Base-by-base conservation (phyloP, 2,888 invertebrate species). In the Cetonia aurata region DNA sequence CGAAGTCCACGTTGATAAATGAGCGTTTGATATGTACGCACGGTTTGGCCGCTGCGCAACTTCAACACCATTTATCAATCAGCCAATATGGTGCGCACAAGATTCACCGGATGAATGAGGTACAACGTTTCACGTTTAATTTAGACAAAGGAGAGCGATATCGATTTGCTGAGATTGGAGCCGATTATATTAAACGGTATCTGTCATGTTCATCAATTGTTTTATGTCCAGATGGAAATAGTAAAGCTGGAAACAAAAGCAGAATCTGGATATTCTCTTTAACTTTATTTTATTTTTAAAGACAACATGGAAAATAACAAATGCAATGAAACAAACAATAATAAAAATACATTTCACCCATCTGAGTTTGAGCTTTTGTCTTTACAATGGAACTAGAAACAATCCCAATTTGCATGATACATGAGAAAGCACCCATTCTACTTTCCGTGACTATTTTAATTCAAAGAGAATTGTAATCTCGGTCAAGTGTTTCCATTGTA, bases 1-100 rank as follows among this genome's bases (percentile, higher is more conserved):
- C 70, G 67, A 59, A 56, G 68, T 71, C 59, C 69, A 66, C 57
- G 31, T 68, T 71, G 73, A 71, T 70, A 62, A 71, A 72, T 73
- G 71, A 68, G 31, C 57, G 44, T 67, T 69, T 72, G 68, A 71
- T 71, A 66, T 72, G 46, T 25, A 46, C 53, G 59, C 55, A 60
- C 53, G 68, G 67, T 66, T 69, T 67, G 66, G 66, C 70, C 55
- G 42, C 53, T 57, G 59, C 48, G 53, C 46, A 31, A 62, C 67
- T 44, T 55, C 57, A 15, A 46, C 55, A 57, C 48, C 67, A 67
- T 67, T 67, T 48, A 72, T 67, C 55, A 67, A 55, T 31, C 67
- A 19, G 55, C 41, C 67, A 65, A 50, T 65, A 65, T 50, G 62
- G 62, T 50, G 31, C 46, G 46, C 12, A 13, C 46, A 42, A 17